Base-by-base conservation (phyloP, 1,140 invertebrate genomes). In the Araneus ventricosus region DNA sequence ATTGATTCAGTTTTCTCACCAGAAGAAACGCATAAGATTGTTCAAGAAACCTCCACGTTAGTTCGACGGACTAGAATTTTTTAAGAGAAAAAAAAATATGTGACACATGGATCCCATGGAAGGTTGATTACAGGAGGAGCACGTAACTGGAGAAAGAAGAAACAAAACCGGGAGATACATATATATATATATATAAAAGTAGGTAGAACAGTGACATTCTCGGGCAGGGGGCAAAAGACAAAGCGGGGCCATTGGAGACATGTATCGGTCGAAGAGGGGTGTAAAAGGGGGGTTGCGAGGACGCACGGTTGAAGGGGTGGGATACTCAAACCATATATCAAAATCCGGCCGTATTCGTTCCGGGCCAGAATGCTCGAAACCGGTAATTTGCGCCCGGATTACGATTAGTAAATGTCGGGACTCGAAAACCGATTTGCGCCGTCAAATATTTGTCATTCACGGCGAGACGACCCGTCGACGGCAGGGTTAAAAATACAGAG, bases 381-480 rank as follows among this genome's bases (percentile, higher is more conserved):
- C 90, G 37, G 82, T 92, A 92, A 92, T 92, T 92, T 92, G 80
- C 80, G 90, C 82, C 82, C 59, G 79, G 82, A 86, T 85, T 86
- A 39, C 90, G 90, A 92, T 92, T 92, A 92, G 90, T 92, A 92
- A 70, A 92, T 92, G 90, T 92, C 90, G 59, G 90, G 70, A 24
- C 80, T 75, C 79, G 80, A 80, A 86, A 92, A 63, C 90, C 79
- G 52, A 84, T 92, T 92, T 92, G 79, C 41, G 82, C 90, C 82
- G 79, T 92, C 90, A 92, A 92, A 86, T 92, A 92, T 92, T 92
- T 92, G 90, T 92, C 90, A 92, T 92, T 92, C 90, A 92, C 90
- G 90, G 90, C 80, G 90, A 92, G 90, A 92, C 90, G 90, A 70
- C 22, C 61, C 90, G 89, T 84, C 89, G 89, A 91, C 75, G 90